A percentile compares a stretch with the other conserved stretches of the same genome.
These are phyloP conservation scores for Tholera decimalis DNA, from an alignment of 2,888 invertebrate species.

Conservation along the genomic window DNA sequence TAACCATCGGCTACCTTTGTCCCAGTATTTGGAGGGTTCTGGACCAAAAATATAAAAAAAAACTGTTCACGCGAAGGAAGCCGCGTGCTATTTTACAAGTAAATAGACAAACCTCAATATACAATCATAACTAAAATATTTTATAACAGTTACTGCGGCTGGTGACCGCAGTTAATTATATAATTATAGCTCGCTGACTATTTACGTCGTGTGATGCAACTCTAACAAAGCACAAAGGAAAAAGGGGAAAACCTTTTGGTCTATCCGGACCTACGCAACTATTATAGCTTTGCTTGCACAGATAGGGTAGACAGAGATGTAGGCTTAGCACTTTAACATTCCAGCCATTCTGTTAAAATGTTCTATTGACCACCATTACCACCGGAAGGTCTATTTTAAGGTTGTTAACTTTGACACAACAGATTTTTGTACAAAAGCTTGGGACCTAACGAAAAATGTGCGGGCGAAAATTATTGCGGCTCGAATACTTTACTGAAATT, in stretches of 20 bases:
- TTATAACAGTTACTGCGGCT: neutral
- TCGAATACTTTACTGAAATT: no score
- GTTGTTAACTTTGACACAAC: no score
- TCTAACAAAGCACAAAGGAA: neutral
- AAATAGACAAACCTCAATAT: slow-evolving; percentile 4
- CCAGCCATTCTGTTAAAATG: neutral
- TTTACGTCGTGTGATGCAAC: neutral
- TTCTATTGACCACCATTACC: no score
- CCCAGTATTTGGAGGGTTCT: no score
- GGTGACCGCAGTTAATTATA: slow-evolving; percentile 10
- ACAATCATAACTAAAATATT: slow-evolving; percentile 2
- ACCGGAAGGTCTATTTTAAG: no score
- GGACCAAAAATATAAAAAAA: neutral
- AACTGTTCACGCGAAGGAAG: neutral
- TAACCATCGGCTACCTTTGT: no score
- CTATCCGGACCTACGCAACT: slow-evolving; percentile 5
- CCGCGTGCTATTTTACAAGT: neutral
- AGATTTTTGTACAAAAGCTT: no score
- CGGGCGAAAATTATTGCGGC: no score
- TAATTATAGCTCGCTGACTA: neutral
- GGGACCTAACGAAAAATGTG: no score
- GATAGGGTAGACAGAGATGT: neutral
- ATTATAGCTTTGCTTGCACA: neutral
- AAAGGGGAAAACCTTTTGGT: slow-evolving; percentile 12
- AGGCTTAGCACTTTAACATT: neutral